These are phyloP conservation scores for Astropecten irregularis DNA, from an alignment of 53 echinoderm and acorn worm species.

Conservation along the genomic window DNA sequence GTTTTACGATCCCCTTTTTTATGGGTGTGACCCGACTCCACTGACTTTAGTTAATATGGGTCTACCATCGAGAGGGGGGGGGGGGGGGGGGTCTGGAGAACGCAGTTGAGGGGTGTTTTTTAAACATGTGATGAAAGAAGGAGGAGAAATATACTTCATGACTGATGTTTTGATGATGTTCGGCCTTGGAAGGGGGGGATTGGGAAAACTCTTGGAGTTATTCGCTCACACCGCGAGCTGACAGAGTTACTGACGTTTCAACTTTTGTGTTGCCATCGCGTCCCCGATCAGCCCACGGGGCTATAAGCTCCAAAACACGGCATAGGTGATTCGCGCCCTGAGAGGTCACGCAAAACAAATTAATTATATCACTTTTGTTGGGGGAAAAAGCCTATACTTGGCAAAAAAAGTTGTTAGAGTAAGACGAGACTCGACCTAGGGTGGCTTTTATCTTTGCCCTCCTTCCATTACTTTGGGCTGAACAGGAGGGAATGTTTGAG, in stretches of 20 bases:
- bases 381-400: too few species aligned
- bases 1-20: conserved; percentile 46
- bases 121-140: conserved; percentile 34
- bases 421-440: conserved; percentile 17
- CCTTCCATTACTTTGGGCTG: background rate
- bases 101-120: background rate
- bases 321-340: conserved; percentile 3
- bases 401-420: conserved; percentile 60
- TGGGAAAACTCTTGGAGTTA: conserved; percentile 7
- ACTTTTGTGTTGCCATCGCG: conserved; percentile 54
- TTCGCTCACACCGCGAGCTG: conserved; percentile 23
- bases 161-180: conserved; percentile 42
- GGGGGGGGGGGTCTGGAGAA: background rate
- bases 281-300: conserved; percentile 33
- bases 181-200: conserved; percentile 37
- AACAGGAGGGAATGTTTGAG: conserved; percentile 1
- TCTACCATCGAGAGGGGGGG: background rate
- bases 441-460: background rate
- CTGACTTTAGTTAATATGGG: conserved; percentile 38
- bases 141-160: conserved; percentile 17
- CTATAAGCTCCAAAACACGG: background rate
- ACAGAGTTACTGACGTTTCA: conserved; percentile 35
- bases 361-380: conserved; percentile 81
- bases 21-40: conserved; percentile 46
- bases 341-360: conserved; percentile 85